Evolutionary conservation across 2,797 vertebrate species (phyloP).

Genomic region (Neomorphus geoffroyi): DNA sequence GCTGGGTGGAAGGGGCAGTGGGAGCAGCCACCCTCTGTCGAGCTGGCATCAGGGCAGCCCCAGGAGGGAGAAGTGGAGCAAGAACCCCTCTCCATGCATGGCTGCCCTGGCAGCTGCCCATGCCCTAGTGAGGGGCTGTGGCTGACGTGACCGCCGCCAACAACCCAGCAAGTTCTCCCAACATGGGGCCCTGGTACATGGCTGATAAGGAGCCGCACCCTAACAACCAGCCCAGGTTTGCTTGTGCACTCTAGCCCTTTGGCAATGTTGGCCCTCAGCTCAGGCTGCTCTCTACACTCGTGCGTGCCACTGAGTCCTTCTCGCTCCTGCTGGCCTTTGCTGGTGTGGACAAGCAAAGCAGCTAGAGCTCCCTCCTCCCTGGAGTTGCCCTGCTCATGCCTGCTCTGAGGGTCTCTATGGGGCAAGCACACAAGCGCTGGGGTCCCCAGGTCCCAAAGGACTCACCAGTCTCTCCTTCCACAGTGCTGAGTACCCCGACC

Average conservation of each 20-base stretch:
- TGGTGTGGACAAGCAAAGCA: background rate
- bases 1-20: background rate
- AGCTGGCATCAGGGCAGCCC: background rate
- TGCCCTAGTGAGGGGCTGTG: fast-evolving
- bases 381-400: background rate
- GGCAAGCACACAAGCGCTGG: background rate
- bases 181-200: background rate
- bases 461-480: background rate
- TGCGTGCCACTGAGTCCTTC: background rate
- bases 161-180: background rate
- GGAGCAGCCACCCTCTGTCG: background rate
- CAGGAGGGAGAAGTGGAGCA: background rate
- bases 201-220: constrained; percentile 30
- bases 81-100: fast-evolving
- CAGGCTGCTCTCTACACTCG: background rate
- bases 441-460: background rate
- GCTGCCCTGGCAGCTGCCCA: background rate
- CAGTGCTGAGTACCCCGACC: constrained; percentile 95
- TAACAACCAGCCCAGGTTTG: background rate
- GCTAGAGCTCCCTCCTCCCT: background rate
- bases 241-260: background rate
- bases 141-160: background rate
- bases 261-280: background rate
- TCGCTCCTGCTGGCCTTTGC: background rate
- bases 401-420: background rate